Base-by-base conservation (phyloP, 2,113 vertebrate species). In the Meriones unguiculatus region DNA sequence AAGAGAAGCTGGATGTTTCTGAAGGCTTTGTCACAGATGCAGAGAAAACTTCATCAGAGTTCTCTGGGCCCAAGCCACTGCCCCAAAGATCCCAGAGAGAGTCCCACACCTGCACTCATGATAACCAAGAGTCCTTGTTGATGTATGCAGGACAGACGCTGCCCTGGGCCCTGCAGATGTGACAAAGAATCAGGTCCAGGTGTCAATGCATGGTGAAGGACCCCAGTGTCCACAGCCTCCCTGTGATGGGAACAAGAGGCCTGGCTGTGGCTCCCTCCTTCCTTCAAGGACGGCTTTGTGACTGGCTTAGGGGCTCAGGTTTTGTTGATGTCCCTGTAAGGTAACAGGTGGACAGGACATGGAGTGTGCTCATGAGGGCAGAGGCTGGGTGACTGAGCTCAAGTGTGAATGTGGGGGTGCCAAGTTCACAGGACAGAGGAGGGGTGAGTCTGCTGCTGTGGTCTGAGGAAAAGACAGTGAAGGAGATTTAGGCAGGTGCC, bases 251-350 rank as follows among this genome's bases (percentile, higher is more conserved):
- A 22, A 30, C 67, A 7, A 28, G 41, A 1, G 10, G 6, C 8
- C 10, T 2, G 0, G 17, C 5, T 1, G 2, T 25, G 46, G 5
- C 35, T 35, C 50, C 30, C 54, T 24, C 35, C 3, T 9, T 18
- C 80, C 24, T n/a, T 7, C 1, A 7, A 54, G 38, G 35, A 57
- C n/a, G 52, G 67, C 17, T 1, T 6, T 38, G 35, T 1, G 35
- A 46, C 62, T 67, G 62, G 32, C 10, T 35, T 18, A 52, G 84
- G 28, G 24, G 64, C 76, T 57, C 50, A 7, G 73, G 62, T 24
- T 89, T n/a, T 30, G 52, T 57, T 84, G 57, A 59, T 25, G 46
- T 11, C 76, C n/a, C 67, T 94, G 4, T 30, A 50, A 10, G 57
- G 15, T 15, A 22, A 18, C 64, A 82, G 57, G 52, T n/a, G 46